phyloP scores from a whole-genome alignment of 2,888 invertebrate genomes.

The Synanthedon myopaeformis region DNA sequence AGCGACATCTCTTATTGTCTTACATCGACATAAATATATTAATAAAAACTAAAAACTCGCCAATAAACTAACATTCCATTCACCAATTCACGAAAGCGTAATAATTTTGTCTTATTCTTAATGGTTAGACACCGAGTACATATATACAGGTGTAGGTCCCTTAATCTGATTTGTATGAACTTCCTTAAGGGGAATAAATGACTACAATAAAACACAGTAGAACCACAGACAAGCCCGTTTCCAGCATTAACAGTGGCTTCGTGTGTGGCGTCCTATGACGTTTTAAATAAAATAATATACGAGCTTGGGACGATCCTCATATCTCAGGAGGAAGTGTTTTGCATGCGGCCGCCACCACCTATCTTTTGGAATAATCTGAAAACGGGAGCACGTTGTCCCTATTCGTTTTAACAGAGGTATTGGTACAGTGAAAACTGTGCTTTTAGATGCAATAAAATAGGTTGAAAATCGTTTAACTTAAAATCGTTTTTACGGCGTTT shows the following conservation, averaged over 20 bases:
- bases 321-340: slow-evolving; percentile 66
- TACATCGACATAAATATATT: too few species aligned
- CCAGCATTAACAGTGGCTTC: slow-evolving; percentile 27
- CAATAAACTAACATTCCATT: too few species aligned
- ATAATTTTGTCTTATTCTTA: too few species aligned
- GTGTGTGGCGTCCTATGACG: slow-evolving; percentile 58
- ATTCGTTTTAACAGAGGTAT: slow-evolving; percentile 13
- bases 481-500: slow-evolving; percentile 10
- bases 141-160: not conserved
- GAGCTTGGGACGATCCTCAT: slow-evolving; percentile 54
- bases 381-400: slow-evolving; percentile 37
- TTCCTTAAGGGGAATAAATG: not conserved
- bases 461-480: too few species aligned
- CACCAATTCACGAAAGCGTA: too few species aligned
- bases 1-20: too few species aligned
- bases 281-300: slow-evolving; percentile 59
- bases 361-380: slow-evolving; percentile 62
- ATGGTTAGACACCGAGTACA: too few species aligned
- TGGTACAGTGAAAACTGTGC: too few species aligned
- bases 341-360: slow-evolving; percentile 58
- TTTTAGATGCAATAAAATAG: too few species aligned
- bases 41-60: too few species aligned
- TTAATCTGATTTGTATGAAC: not conserved
- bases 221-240: slow-evolving; percentile 1
- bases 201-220: not conserved